Conservation (phyloP, 2,113 vertebrate species). For the Oncorhynchus gorbuscha region DNA sequence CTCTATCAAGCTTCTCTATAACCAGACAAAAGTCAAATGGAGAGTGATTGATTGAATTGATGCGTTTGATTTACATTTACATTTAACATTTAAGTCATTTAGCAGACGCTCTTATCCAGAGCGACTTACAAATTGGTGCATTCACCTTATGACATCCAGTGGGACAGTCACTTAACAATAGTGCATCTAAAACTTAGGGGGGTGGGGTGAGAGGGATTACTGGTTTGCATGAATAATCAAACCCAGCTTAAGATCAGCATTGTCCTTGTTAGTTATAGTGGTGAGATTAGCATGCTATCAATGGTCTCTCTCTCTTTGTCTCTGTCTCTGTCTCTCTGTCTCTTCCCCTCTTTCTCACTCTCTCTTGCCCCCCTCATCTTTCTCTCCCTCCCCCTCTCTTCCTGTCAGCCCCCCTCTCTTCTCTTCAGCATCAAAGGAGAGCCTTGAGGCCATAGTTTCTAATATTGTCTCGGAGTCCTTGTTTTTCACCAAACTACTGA, state of each 20-base stretch:
- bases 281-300: slow-evolving; percentile 63
- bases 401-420: slow-evolving; percentile 24
- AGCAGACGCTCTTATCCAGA: too few relatives aligned
- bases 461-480: slow-evolving; percentile 75
- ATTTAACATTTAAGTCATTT: too few relatives aligned
- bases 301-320: slow-evolving; percentile 44
- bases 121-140: too few relatives aligned
- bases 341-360: too few relatives aligned
- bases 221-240: slow-evolving; percentile 52
- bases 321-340: slow-evolving; percentile 41
- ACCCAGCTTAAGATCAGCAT: slow-evolving; percentile 52
- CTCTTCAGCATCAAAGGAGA: slow-evolving; percentile 72
- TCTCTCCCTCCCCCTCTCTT: background rate
- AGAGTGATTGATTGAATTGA: background rate
- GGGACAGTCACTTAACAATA: too few relatives aligned
- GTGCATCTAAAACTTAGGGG: too few relatives aligned
- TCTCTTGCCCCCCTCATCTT: background rate
- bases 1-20: too few relatives aligned
- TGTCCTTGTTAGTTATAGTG: slow-evolving; percentile 41
- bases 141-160: too few relatives aligned
- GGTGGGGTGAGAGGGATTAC: too few relatives aligned
- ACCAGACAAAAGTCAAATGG: too few relatives aligned
- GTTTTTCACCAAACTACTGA: slow-evolving; percentile 71
- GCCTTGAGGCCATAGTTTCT: slow-evolving; percentile 68
- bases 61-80: too few relatives aligned